These are phyloP conservation scores for Antechinus stuartii DNA, from an alignment of 2,113 vertebrate genomes.

Conservation along the genomic window DNA sequence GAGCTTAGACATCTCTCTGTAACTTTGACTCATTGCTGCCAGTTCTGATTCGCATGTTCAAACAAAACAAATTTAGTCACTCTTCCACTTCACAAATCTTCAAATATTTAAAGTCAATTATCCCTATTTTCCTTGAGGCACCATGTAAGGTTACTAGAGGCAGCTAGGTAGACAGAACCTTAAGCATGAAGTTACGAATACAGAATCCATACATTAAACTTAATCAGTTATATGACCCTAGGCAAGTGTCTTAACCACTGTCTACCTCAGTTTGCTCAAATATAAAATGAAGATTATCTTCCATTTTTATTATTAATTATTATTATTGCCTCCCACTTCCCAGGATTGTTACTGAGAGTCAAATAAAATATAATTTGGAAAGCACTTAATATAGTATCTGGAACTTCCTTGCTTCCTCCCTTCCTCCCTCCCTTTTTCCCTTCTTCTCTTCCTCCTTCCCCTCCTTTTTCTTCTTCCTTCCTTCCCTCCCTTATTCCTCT, in stretches of 20 bases:
- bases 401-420: background rate
- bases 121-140: background rate
- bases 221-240: background rate
- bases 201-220: background rate
- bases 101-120: background rate
- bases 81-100: background rate
- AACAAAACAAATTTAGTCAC: background rate
- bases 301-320: too few relatives aligned
- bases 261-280: background rate
- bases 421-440: too few relatives aligned
- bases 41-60: background rate
- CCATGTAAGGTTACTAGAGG: background rate
- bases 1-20: background rate
- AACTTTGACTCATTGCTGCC: background rate
- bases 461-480: too few relatives aligned
- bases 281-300: background rate
- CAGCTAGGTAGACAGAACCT: background rate
- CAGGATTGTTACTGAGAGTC: background rate
- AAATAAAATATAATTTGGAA: background rate
- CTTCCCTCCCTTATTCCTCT: too few relatives aligned
- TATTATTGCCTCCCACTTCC: background rate
- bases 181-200: background rate
- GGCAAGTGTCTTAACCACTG: background rate
- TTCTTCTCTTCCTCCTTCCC: too few relatives aligned
- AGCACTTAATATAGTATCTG: background rate